Conservation (phyloP, 2,888 invertebrate genomes). For the Hirudinaria manillensis region DNA sequence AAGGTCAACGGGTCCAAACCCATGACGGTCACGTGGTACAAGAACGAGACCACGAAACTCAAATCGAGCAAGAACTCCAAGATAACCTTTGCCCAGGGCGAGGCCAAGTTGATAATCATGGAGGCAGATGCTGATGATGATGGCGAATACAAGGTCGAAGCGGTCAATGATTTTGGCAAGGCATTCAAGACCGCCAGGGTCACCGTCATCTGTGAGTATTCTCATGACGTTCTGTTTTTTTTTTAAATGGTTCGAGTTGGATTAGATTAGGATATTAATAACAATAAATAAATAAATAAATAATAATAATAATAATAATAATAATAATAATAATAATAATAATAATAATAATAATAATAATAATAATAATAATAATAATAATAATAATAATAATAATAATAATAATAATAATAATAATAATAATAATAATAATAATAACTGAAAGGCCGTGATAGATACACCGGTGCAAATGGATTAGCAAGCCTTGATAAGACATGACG, state of each 20-base stretch:
- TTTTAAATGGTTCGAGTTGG: neutral
- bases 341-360: too few species aligned
- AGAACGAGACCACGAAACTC: constrained; percentile 63
- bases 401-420: too few species aligned
- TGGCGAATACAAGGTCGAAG: constrained; percentile 74
- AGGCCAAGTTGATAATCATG: constrained; percentile 64
- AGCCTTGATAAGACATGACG: too few species aligned
- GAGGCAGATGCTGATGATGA: constrained; percentile 69
- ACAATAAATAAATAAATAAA: too few species aligned
- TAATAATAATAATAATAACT: too few species aligned
- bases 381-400: too few species aligned
- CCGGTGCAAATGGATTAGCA: too few species aligned
- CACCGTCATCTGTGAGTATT: constrained; percentile 47
- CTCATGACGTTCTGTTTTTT: neutral
- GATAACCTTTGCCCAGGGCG: constrained; percentile 57
- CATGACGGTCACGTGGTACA: constrained; percentile 47
- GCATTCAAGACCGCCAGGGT: constrained; percentile 45
- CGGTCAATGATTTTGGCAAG: constrained; percentile 48
- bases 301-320: too few species aligned
- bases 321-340: too few species aligned
- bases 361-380: too few species aligned
- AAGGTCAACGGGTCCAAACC: constrained; percentile 50
- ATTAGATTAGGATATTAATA: too few species aligned
- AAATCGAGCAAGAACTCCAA: constrained; percentile 71
- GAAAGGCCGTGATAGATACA: too few species aligned